Base-by-base conservation (phyloP, 2,888 invertebrate genomes). In the Scrobipalpa atriplicella region DNA sequence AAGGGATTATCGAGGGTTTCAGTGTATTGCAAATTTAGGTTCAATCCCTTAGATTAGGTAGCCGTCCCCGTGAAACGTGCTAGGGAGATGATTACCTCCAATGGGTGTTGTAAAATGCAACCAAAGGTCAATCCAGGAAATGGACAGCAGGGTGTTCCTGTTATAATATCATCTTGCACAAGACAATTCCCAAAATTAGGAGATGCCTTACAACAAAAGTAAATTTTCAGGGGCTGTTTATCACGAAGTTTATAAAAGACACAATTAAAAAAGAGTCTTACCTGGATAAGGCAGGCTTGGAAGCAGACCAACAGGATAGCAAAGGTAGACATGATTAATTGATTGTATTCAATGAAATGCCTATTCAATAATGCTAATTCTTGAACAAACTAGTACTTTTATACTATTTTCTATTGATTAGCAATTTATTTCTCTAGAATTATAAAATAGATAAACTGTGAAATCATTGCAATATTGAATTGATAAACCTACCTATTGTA, bases 251-350 rank as follows among this genome's bases (percentile, higher is more conserved):
- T n/a, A 16, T 64, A 10, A 39, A 52, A 0, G 13, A 39, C 18
- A 43, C 7, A 16, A 41, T 38, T 21, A 62, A 7, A 29, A 18
- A 62, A 8, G 47, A 39, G 0, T 16, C 64, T 64, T 69, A 82
- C 82, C 73, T 82, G 79, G 64, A 72, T 68, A 62, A 80, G 70
- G 72, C 75, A 77, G 66, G 75, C 78, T 68, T 79, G 77, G 69
- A 75, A 64, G 75, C 76, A 79, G 64, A 82, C 61, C 2, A 79
- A 61, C 16, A 80, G 60, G 64, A 81, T 68, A 13, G 74, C 69
- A 64, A 79, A 77, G 64, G 74, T 52, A 70, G 76, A 75, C 80
- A 81, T 82, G 68, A 69, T 76, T 65, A 54, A 61, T 67, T 66
- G 62, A 60, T 58, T 63, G 64, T 67, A 68, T 64, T 67, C 67